These are phyloP conservation scores for Argya squamiceps DNA, from an alignment of 2,797 vertebrate genomes.

Conservation along the genomic window DNA sequence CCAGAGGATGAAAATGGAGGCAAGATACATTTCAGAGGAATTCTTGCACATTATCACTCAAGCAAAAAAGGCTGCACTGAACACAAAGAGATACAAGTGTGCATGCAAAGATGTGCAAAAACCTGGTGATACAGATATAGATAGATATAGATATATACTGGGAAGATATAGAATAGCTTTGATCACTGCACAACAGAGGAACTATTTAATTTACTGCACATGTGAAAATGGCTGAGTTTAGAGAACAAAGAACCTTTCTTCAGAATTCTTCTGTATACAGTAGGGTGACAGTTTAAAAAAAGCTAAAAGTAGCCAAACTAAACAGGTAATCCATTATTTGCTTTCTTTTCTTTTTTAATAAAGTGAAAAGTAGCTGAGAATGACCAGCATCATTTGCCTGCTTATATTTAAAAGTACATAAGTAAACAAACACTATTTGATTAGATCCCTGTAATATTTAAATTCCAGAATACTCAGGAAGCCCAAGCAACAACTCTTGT, in stretches of 20 bases:
- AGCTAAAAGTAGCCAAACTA: not conserved
- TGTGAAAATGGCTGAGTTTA: not conserved
- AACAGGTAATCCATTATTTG: not conserved
- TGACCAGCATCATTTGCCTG: not conserved
- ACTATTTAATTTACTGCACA: not conserved
- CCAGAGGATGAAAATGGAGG: not conserved
- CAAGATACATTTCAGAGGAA: not conserved
- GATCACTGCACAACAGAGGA: not conserved
- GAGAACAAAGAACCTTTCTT: not conserved
- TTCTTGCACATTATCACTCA: not conserved
- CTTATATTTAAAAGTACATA: not conserved
- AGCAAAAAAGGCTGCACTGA: not conserved
- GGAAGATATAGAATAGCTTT: not conserved
- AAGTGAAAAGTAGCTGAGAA: not conserved
- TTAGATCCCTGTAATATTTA: not conserved
- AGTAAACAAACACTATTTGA: not conserved
- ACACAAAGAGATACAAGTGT: not conserved
- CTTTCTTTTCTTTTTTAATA: not conserved
- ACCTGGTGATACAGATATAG: accelerated
- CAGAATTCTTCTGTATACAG: not conserved
- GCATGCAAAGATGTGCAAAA: not conserved
- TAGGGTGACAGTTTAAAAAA: not conserved
- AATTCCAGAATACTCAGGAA: not conserved
- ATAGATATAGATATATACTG: not conserved
- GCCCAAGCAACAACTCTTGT: not conserved